phyloP scores from a whole-genome alignment of 2,113 vertebrate species.

The Crocuta crocuta region DNA sequence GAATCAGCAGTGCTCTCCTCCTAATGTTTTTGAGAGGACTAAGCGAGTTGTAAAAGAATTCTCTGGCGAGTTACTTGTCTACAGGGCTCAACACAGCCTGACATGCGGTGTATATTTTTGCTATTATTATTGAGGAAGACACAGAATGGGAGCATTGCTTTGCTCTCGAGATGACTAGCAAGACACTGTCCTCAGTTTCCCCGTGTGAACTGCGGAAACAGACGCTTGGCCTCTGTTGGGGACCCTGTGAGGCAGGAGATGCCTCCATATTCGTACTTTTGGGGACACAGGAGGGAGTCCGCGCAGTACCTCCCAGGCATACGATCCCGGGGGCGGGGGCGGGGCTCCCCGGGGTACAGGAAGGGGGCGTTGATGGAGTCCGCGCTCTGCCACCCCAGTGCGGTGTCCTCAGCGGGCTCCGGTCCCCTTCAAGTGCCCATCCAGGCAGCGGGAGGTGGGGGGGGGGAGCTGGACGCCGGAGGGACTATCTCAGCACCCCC shows the following conservation, averaged over 20 bases:
- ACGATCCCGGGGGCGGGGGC: background rate
- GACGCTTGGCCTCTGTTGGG: background rate
- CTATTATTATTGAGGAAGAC: background rate
- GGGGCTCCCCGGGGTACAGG: background rate
- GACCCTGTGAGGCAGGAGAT: background rate
- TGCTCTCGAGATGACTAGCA: background rate
- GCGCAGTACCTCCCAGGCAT: background rate
- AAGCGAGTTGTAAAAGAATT: background rate
- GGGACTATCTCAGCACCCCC: background rate
- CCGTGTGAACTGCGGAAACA: background rate
- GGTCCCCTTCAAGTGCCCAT: background rate
- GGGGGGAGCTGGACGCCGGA: background rate
- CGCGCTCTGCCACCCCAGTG: background rate
- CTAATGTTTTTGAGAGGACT: background rate
- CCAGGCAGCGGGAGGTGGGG: background rate
- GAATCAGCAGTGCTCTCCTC: background rate
- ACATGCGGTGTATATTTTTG: fast-evolving
- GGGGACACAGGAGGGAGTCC: background rate
- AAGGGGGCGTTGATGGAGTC: background rate
- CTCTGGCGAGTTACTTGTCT: background rate
- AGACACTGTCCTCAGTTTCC: background rate
- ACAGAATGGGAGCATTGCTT: background rate
- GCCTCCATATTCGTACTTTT: background rate
- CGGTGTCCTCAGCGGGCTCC: background rate
- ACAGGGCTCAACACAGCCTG: background rate